Percentiles rank a stretch among this genome's conserved stretches.
Conservation (phyloP, 2,888 invertebrate genomes). For the Seira ritae region DNA sequence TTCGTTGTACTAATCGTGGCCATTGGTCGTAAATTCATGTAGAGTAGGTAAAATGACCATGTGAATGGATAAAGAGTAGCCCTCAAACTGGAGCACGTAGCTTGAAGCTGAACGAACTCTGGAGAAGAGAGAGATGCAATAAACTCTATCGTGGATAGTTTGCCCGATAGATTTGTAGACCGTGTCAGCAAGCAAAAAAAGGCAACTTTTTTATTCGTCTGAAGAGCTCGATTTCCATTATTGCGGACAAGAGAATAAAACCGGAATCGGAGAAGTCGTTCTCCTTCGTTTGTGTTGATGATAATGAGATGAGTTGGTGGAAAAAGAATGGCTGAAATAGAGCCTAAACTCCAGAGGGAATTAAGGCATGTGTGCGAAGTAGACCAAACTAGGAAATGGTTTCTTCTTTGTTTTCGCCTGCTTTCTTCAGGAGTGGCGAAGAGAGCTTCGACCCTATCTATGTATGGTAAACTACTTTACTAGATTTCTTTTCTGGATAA, state of each 20-base stretch:
- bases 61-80: not conserved
- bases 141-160: not conserved
- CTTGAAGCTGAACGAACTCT: not conserved
- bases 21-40: not conserved
- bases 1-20: not conserved
- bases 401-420: no score
- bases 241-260: conserved; percentile 43
- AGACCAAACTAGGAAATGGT: no score
- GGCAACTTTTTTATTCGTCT: conserved; percentile 20
- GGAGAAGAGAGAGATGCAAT: not conserved
- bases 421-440: no score
- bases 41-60: not conserved
- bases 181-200: conserved; percentile 12
- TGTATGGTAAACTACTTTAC: no score
- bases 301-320: conserved; percentile 20
- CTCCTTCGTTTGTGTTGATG: conserved; percentile 24
- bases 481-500: no score
- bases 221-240: not conserved
- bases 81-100: not conserved
- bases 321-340: not conserved
- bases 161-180: conserved; percentile 24
- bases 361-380: conserved; percentile 14
- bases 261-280: conserved; percentile 33
- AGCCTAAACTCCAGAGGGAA: conserved; percentile 24
- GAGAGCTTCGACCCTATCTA: no score